Conservation (phyloP, 2,888 invertebrate genomes). For the Eristalinus aeneus region DNA sequence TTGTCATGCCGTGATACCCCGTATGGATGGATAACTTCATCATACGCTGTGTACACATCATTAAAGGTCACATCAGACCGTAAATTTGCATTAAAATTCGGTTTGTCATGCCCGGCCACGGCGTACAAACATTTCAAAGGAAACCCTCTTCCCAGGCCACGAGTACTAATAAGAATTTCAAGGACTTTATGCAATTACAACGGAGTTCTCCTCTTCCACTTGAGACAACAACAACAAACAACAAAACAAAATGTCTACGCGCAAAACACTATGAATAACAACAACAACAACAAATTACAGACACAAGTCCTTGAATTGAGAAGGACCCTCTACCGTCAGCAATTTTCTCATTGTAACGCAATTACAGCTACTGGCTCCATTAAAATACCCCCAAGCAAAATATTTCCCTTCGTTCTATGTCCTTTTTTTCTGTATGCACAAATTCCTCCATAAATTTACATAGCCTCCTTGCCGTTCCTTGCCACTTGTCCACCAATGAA, state of each 20-base stretch:
- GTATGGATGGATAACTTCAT: neutral
- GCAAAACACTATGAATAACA: neutral
- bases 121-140: neutral
- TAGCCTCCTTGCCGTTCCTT: conserved; percentile 22
- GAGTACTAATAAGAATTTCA: conserved; percentile 48
- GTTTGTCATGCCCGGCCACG: neutral
- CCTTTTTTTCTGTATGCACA: conserved; percentile 12
- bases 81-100: neutral
- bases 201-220: neutral
- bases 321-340: conserved; percentile 1
- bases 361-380: conserved; percentile 63
- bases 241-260: conserved; percentile 14
- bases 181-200: conserved; percentile 34
- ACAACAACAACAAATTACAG: conserved; percentile 47
- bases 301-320: conserved; percentile 32
- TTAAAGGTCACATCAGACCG: neutral
- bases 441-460: conserved; percentile 61
- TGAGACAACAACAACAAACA: conserved; percentile 35
- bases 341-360: conserved; percentile 65
- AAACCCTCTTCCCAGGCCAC: neutral
- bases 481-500: conserved; percentile 17
- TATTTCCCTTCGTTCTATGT: conserved; percentile 54
- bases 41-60: neutral
- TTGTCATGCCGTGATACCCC: neutral
- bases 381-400: conserved; percentile 60